These are phyloP conservation scores for Siniperca undulata DNA, from an alignment of 2,797 vertebrate species.

Conservation along the genomic window DNA sequence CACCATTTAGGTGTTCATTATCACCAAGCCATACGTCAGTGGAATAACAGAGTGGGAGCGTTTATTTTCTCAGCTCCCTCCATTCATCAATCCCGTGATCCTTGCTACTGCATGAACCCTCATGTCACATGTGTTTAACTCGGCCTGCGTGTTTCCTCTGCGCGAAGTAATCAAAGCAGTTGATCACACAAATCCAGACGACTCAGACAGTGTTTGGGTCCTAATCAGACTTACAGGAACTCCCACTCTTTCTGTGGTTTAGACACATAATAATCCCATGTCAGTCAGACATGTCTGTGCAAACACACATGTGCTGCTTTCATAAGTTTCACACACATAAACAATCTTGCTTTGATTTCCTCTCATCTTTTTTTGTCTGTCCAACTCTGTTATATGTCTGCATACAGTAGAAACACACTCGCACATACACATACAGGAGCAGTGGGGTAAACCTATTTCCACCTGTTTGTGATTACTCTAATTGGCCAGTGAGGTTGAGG, in stretches of 20 bases:
- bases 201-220: slow-evolving; percentile 58
- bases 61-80: slow-evolving; percentile 77
- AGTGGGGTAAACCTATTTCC: slow-evolving; percentile 45
- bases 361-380: slow-evolving; percentile 36
- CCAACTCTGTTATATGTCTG: slow-evolving; percentile 26
- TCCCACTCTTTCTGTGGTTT: slow-evolving; percentile 58
- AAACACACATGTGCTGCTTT: slow-evolving; percentile 61
- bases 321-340: slow-evolving; percentile 28
- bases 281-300: slow-evolving; percentile 66
- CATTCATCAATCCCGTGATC: slow-evolving; percentile 72
- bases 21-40: slow-evolving; percentile 68
- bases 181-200: slow-evolving; percentile 47
- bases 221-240: slow-evolving; percentile 71
- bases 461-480: slow-evolving; percentile 83
- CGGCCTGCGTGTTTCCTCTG: slow-evolving; percentile 34
- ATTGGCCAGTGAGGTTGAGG: slow-evolving; percentile 73
- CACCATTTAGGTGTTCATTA: slow-evolving; percentile 59
- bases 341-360: slow-evolving; percentile 34
- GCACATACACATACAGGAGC: slow-evolving; percentile 52
- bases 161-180: slow-evolving; percentile 47
- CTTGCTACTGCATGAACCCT: slow-evolving; percentile 72
- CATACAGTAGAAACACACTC: slow-evolving; percentile 36
- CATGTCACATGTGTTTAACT: slow-evolving; percentile 61
- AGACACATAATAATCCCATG: slow-evolving; percentile 71
- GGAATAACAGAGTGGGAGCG: slow-evolving; percentile 71